Evolutionary conservation across 2,888 invertebrate genomes (phyloP).

Genomic region (Empis stercorea): DNA sequence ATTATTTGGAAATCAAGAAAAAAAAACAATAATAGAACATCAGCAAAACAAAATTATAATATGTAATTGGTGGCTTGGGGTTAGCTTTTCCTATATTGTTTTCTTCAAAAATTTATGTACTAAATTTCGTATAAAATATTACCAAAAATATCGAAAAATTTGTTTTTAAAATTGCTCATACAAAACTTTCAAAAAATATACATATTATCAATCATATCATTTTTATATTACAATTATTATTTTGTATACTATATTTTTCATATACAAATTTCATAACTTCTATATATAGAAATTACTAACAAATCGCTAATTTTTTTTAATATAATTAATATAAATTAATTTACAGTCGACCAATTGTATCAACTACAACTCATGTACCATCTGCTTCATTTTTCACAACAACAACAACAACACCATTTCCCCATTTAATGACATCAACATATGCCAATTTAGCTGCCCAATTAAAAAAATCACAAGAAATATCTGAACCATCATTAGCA

Average conservation of each 20-base stretch:
- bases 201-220: too few relatives aligned
- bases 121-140: not conserved
- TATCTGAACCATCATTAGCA: conserved; percentile 25
- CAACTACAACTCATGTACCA: conserved; percentile 24
- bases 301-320: too few relatives aligned
- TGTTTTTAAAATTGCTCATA: not conserved
- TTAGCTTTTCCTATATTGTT: conserved; percentile 15
- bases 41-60: not conserved
- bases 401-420: conserved; percentile 27
- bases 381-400: conserved; percentile 18
- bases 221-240: too few relatives aligned
- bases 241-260: too few relatives aligned
- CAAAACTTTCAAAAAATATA: too few relatives aligned
- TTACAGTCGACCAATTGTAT: conserved; percentile 32
- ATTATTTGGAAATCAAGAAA: too few relatives aligned
- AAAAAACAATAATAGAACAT: not conserved
- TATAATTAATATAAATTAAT: too few relatives aligned
- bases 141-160: too few relatives aligned
- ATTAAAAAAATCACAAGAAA: conserved; percentile 14
- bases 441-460: conserved; percentile 17
- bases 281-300: conserved; percentile 1
- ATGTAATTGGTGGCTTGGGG: conserved; percentile 17
- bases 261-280: not conserved
- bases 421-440: conserved; percentile 25
- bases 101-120: conserved; percentile 8